Conservation (phyloP, 2,888 invertebrate genomes). For the Arctia plantaginis region DNA sequence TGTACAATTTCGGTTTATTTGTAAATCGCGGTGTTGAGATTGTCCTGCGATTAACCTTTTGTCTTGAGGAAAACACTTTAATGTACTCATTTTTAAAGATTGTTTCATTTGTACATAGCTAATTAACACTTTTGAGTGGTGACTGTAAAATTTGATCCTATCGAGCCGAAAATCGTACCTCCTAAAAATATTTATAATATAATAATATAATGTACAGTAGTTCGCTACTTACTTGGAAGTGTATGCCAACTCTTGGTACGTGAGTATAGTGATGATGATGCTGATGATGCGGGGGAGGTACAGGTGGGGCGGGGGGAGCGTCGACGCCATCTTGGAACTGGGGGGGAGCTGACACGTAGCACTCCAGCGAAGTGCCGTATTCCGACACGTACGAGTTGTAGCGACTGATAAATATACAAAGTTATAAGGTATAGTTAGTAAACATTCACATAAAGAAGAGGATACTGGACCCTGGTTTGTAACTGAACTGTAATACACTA, state of each 20-base stretch:
- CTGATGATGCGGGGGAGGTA: slow-evolving; percentile 47
- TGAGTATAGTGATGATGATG: slow-evolving; percentile 53
- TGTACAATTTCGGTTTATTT: background rate
- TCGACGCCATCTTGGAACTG: slow-evolving; percentile 85
- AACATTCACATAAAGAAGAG: background rate
- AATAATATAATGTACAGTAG: background rate
- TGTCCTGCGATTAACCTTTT: background rate
- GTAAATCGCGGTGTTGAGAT: background rate
- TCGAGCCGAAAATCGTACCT: too few relatives aligned
- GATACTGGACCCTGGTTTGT: background rate
- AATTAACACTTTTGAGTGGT: too few relatives aligned
- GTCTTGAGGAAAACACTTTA: too few relatives aligned
- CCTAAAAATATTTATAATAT: background rate
- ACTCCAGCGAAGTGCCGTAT: slow-evolving; percentile 64
- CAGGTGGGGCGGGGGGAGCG: slow-evolving; percentile 61
- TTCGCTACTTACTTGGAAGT: slow-evolving; percentile 71
- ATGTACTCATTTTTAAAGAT: too few relatives aligned
- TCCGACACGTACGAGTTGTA: slow-evolving; percentile 69
- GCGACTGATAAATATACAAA: slow-evolving; percentile 61
- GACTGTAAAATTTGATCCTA: too few relatives aligned
- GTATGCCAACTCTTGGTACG: slow-evolving; percentile 75
- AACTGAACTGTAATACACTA: too few relatives aligned
- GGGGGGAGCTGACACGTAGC: slow-evolving; percentile 82
- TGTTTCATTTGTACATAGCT: too few relatives aligned
- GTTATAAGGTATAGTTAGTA: background rate